Evolutionary conservation across 30 jellyfish, hydroid and myxozoan species (phyloP).

Genomic region (Mastigias papua): DNA sequence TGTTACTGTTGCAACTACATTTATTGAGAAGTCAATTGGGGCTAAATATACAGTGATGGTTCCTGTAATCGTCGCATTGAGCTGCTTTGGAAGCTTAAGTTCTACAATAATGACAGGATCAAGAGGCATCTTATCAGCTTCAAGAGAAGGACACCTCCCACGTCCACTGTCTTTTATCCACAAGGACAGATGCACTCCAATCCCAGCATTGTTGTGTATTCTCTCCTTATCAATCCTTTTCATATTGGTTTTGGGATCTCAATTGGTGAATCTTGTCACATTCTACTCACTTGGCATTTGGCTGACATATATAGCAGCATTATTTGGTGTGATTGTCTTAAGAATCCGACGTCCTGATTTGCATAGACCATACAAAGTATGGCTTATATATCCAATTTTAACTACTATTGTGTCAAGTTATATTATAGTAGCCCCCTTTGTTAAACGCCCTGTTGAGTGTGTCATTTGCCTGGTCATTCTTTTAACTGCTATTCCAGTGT

Average conservation of each 20-base stretch:
- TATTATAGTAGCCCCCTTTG: slow-evolving; percentile 44
- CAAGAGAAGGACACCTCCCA: slow-evolving; percentile 86
- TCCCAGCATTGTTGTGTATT: slow-evolving; percentile 54
- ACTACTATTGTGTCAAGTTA: slow-evolving; percentile 10
- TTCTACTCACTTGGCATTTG: slow-evolving; percentile 28
- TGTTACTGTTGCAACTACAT: slow-evolving; percentile 70
- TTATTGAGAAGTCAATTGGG: slow-evolving; percentile 52
- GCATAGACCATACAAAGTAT: slow-evolving; percentile 63
- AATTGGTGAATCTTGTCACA: neutral
- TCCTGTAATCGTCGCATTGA: slow-evolving; percentile 57
- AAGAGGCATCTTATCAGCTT: slow-evolving; percentile 66
- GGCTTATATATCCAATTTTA: slow-evolving; percentile 48
- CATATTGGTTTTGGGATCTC: slow-evolving; percentile 62
- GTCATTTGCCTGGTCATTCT: neutral
- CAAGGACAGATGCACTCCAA: slow-evolving; percentile 60
- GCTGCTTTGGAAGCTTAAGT: slow-evolving; percentile 48
- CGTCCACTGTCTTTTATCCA: slow-evolving; percentile 58
- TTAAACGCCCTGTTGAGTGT: slow-evolving; percentile 43
- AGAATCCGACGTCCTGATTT: slow-evolving; percentile 46
- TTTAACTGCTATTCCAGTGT: slow-evolving; percentile 33
- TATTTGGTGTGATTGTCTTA: slow-evolving; percentile 20
- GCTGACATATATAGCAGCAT: slow-evolving; percentile 18
- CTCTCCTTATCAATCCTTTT: slow-evolving; percentile 24
- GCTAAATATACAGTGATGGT: slow-evolving; percentile 21
- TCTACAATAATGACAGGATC: neutral